Evolutionary conservation across 2,797 vertebrate species (phyloP).

Genomic region (Siniperca obscura): DNA sequence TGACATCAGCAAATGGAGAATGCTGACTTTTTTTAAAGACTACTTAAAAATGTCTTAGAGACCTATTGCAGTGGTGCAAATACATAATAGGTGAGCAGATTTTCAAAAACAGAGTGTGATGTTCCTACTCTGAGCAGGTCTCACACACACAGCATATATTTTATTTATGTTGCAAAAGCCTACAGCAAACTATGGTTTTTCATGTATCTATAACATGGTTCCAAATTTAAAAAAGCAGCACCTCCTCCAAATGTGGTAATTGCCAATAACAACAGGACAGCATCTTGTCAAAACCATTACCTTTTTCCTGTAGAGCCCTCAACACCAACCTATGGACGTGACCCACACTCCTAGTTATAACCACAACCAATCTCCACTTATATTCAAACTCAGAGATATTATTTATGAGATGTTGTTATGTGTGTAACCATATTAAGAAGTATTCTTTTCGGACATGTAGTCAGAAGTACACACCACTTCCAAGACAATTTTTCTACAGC

Average conservation of each 20-base stretch:
- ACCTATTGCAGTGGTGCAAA: slow-evolving; percentile 29
- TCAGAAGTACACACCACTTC: not conserved
- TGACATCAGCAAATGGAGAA: slow-evolving; percentile 58
- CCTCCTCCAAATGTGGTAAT: not conserved
- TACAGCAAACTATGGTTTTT: slow-evolving; percentile 6
- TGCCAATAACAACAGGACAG: not conserved
- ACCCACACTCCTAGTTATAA: slow-evolving; percentile 11
- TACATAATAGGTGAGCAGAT: slow-evolving; percentile 30
- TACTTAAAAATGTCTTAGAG: slow-evolving; percentile 37
- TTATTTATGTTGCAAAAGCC: slow-evolving; percentile 31
- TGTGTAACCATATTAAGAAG: slow-evolving; percentile 4
- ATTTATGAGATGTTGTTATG: slow-evolving; percentile 18
- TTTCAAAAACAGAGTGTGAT: slow-evolving; percentile 18
- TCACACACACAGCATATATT: slow-evolving; percentile 8
- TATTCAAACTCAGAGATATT: not conserved
- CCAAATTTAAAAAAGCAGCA: slow-evolving; percentile 1
- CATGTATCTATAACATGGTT: not conserved
- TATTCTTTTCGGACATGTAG: slow-evolving; percentile 18
- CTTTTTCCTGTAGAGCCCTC: not conserved
- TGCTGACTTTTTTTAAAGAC: slow-evolving; percentile 49
- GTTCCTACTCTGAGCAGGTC: not conserved
- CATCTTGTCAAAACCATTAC: not conserved
- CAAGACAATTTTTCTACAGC: slow-evolving; percentile 26
- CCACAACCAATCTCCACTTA: slow-evolving; percentile 2
- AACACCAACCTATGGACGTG: not conserved